Conservation (phyloP, 37 sponge, comb jelly and placozoan species). For the Bolinopsis microptera region DNA sequence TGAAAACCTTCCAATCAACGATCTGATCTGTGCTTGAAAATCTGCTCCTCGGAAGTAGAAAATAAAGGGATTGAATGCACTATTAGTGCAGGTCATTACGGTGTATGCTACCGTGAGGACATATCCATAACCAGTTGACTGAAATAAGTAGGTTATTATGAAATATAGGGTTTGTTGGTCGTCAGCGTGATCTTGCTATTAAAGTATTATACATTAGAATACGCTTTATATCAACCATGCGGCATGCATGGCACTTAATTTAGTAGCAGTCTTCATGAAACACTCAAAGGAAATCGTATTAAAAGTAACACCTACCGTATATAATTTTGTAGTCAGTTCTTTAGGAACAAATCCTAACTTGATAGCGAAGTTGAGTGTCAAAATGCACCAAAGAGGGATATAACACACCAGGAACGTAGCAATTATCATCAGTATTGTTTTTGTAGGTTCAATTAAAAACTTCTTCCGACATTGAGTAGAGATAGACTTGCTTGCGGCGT, state of each 20-base stretch:
- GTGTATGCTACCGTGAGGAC: background rate
- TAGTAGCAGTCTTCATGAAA: too few species aligned
- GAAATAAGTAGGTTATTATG: too few species aligned
- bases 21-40: background rate
- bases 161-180: too few species aligned
- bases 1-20: background rate
- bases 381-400: background rate
- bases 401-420: background rate
- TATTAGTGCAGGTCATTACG: background rate
- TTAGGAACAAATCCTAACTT: background rate
- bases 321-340: too few species aligned
- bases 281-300: too few species aligned
- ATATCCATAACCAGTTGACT: background rate
- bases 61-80: conserved; percentile 1
- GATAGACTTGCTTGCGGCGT: background rate
- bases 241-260: too few species aligned
- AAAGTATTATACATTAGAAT: too few species aligned
- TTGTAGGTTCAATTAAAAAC: background rate
- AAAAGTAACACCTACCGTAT: too few species aligned
- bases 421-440: background rate
- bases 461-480: background rate
- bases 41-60: conserved; percentile 39
- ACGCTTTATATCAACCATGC: too few species aligned
- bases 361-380: background rate
- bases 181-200: too few species aligned